Evolutionary conservation across 1,140 invertebrate genomes (phyloP).

Genomic region (Samia ricini): DNA sequence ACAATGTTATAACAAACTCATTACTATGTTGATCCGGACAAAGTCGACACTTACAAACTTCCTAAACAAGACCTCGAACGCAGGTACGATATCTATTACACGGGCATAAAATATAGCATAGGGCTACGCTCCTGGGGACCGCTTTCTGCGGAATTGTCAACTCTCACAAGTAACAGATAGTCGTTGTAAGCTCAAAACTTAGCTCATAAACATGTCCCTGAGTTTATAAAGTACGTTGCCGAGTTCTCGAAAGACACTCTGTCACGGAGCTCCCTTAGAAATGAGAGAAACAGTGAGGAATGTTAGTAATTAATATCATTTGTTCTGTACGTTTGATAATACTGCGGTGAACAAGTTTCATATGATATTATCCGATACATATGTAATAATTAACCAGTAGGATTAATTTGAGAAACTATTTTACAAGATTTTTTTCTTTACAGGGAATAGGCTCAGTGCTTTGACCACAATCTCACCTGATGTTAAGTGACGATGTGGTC

Average conservation of each 20-base stretch:
- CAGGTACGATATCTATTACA: background rate
- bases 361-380: no score
- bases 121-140: conserved; percentile 10
- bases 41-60: background rate
- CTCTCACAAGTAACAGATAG: conserved; percentile 31
- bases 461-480: background rate
- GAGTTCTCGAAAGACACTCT: conserved; percentile 18
- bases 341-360: no score
- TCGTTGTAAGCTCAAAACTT: conserved; percentile 36
- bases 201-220: conserved; percentile 54
- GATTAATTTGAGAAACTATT: no score
- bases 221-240: conserved; percentile 44
- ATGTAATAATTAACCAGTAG: no score
- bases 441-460: background rate
- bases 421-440: background rate
- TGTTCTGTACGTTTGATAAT: no score
- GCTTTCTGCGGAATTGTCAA: conserved; percentile 31
- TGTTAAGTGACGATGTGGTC: background rate
- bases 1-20: background rate
- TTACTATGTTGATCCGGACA: background rate
- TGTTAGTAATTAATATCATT: background rate
- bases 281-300: background rate
- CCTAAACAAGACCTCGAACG: background rate
- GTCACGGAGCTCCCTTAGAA: conserved; percentile 15
- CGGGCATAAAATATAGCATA: conserved; percentile 3